Evolutionary conservation across 2,888 invertebrate genomes (phyloP).

Genomic region (Peribatodes rhomboidaria): DNA sequence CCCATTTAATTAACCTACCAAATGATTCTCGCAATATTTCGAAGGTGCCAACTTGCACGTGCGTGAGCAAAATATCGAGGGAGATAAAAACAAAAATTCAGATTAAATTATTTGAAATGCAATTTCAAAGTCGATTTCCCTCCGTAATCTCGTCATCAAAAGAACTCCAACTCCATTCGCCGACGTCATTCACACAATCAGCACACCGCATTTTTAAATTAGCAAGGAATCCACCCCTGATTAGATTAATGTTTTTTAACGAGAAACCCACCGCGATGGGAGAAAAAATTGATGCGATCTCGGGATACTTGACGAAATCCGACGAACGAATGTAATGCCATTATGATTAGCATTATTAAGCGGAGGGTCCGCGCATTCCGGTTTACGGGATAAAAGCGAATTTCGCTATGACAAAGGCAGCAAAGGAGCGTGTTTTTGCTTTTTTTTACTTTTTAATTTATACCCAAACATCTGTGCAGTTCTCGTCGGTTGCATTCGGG

Average conservation of each 20-base stretch:
- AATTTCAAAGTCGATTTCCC: constrained; percentile 38
- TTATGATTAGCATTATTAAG: constrained; percentile 85
- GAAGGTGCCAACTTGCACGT: not conserved
- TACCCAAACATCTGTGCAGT: constrained; percentile 79
- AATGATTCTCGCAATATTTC: not conserved
- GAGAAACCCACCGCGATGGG: constrained; percentile 68
- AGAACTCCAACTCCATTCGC: constrained; percentile 24
- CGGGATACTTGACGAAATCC: constrained; percentile 81
- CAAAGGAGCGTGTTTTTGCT: constrained; percentile 65
- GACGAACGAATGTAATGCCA: constrained; percentile 84
- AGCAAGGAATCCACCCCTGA: constrained; percentile 62
- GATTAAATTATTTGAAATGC: constrained; percentile 34
- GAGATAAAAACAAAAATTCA: constrained; percentile 30
- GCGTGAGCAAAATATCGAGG: not conserved
- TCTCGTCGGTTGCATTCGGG: constrained; percentile 52
- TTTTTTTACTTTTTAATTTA: constrained; percentile 69
- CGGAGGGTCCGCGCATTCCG: constrained; percentile 81
- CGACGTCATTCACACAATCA: constrained; percentile 55
- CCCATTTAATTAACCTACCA: not conserved
- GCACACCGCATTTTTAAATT: constrained; percentile 61
- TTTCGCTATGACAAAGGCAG: constrained; percentile 72
- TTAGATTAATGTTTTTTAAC: constrained; percentile 73
- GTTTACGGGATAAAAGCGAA: constrained; percentile 82
- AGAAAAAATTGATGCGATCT: constrained; percentile 72
- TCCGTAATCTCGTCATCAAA: constrained; percentile 29